phyloP scores from a whole-genome alignment of 2,113 vertebrate genomes.

The Melanerpes formicivorus region DNA sequence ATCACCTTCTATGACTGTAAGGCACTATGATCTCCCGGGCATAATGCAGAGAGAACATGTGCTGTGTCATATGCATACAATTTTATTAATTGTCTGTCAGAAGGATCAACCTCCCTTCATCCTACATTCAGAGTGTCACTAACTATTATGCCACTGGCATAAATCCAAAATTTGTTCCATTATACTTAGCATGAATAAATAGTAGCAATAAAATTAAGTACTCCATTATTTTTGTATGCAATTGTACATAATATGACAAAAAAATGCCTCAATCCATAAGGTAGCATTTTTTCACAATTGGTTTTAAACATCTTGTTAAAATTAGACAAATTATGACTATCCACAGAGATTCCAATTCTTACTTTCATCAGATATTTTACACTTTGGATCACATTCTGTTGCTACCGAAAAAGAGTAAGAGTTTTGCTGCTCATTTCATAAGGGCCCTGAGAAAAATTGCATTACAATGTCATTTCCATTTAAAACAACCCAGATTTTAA shows the following conservation, averaged over 20 bases:
- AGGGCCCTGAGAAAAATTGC: not conserved
- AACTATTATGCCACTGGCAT: not conserved
- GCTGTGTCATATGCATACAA: not conserved
- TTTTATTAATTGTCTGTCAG: not conserved
- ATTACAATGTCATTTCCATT: not conserved
- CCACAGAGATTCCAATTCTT: not conserved
- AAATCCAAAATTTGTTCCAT: not conserved
- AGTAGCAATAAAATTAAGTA: not conserved
- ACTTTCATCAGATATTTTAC: not conserved
- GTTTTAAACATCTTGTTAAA: not conserved
- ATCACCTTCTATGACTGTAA: not conserved
- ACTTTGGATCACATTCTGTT: not conserved
- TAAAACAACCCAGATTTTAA: not conserved
- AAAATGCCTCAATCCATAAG: not conserved
- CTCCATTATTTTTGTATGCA: not conserved
- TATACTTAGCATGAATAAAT: not conserved
- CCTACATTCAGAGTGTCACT: not conserved
- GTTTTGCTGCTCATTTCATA: not conserved
- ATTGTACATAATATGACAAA: not conserved
- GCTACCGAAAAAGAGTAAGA: not conserved
- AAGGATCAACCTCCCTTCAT: not conserved
- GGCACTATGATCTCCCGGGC: not conserved
- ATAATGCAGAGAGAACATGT: not conserved
- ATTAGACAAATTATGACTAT: not conserved
- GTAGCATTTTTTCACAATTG: not conserved